Evolutionary conservation across 2,888 invertebrate genomes (phyloP).

Genomic region (Gymnoscelis rufifasciata): DNA sequence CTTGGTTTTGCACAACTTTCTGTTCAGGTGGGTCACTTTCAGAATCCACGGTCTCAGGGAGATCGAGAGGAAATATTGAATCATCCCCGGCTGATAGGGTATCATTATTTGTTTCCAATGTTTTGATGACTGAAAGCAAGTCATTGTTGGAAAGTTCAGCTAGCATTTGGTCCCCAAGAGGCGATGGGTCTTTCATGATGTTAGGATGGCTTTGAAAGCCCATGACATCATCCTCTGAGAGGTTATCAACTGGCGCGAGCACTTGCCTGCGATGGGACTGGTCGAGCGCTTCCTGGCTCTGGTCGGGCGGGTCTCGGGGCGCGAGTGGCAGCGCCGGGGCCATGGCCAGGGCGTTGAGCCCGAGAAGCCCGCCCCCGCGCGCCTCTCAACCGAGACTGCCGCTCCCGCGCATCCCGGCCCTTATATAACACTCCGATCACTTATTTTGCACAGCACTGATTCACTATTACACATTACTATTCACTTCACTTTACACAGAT

Average conservation of each 20-base stretch:
- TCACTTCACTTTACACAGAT: conserved; percentile 47
- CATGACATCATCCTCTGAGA: conserved; percentile 79
- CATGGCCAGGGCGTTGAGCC: conserved; percentile 86
- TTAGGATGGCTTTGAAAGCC: conserved; percentile 77
- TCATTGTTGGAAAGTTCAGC: conserved; percentile 80
- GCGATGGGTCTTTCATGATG: conserved; percentile 74
- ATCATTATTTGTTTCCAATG: conserved; percentile 80
- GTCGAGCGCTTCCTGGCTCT: conserved; percentile 49
- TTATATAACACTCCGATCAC: conserved; percentile 61
- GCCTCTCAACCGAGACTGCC: conserved; percentile 63
- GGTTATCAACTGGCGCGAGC: conserved; percentile 75
- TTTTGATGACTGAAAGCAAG: conserved; percentile 87
- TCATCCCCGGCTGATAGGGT: conserved; percentile 63
- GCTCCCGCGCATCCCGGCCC: conserved; percentile 54
- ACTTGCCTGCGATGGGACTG: conserved; percentile 60
- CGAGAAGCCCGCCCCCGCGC: conserved; percentile 57
- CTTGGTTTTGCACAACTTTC: conserved; percentile 76
- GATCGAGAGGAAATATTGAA: conserved; percentile 68
- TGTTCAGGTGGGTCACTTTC: conserved; percentile 75
- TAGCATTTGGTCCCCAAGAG: conserved; percentile 83
- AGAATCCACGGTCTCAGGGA: conserved; percentile 73
- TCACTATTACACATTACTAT: conserved; percentile 46
- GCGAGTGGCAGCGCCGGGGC: conserved; percentile 95
- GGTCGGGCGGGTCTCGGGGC: conserved; percentile 56
- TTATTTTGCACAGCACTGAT: conserved; percentile 51